Conservation (phyloP, 2,797 vertebrate genomes). For the Glyptemys insculpta region DNA sequence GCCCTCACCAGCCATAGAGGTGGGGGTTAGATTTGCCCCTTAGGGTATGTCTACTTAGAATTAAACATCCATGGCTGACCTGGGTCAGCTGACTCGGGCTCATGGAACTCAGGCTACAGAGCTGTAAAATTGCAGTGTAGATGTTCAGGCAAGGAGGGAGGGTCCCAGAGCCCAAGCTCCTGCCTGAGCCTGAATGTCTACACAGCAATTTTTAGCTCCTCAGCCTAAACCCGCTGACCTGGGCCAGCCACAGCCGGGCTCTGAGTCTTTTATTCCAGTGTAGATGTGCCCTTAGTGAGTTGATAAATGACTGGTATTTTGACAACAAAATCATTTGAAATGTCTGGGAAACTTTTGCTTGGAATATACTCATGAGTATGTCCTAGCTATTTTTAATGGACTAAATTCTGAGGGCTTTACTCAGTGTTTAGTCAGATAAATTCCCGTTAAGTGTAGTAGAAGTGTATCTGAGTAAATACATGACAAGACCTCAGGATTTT, state of each 20-base stretch:
- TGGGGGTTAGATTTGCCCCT: neutral
- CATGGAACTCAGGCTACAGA: neutral
- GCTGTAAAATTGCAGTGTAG: neutral
- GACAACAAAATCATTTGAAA: neutral
- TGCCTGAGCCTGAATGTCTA: neutral
- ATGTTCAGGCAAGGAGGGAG: neutral
- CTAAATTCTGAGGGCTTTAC: neutral
- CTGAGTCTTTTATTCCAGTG: neutral
- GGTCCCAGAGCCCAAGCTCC: neutral
- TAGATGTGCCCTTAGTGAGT: neutral
- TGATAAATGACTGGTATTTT: neutral
- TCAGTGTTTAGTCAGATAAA: neutral
- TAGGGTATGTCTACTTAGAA: neutral
- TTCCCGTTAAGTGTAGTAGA: neutral
- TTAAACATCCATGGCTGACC: neutral
- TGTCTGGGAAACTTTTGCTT: neutral
- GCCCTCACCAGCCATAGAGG: neutral
- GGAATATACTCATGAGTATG: neutral
- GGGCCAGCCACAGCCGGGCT: accelerated
- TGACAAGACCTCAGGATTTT: neutral
- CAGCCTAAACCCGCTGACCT: neutral
- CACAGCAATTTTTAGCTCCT: neutral
- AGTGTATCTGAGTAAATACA: neutral
- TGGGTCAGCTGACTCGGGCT: neutral
- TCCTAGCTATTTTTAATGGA: neutral